Evolutionary conservation across 2,797 vertebrate genomes (phyloP).

Genomic region (Mareca penelope): DNA sequence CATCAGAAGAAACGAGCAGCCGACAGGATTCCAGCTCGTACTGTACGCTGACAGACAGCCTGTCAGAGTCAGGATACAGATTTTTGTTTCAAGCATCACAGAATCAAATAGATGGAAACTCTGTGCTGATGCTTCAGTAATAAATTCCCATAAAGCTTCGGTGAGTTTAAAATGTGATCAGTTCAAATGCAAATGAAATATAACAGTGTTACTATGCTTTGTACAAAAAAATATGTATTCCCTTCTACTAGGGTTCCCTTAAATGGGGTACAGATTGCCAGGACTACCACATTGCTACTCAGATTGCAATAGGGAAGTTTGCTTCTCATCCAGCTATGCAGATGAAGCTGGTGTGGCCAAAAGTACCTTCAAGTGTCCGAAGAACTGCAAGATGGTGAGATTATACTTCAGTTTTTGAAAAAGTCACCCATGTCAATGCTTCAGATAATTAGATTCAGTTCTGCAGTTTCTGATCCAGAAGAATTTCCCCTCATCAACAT

Average conservation of each 20-base stretch:
- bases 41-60: conserved; percentile 76
- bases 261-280: conserved; percentile 85
- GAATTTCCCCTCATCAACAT: not conserved
- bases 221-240: not conserved
- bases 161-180: conserved; percentile 72
- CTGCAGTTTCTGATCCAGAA: not conserved
- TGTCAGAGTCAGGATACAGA: conserved; percentile 76
- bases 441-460: not conserved
- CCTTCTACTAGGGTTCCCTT: conserved; percentile 75
- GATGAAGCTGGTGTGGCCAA: conserved; percentile 80
- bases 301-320: conserved; percentile 80
- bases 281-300: conserved; percentile 75
- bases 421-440: not conserved
- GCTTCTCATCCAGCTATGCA: conserved; percentile 77
- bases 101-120: conserved; percentile 80
- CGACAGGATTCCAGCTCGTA: conserved; percentile 82
- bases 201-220: not conserved
- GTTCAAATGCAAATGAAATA: not conserved
- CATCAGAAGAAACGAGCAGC: conserved; percentile 76
- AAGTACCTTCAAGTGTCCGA: conserved; percentile 72
- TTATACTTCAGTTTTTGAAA: not conserved
- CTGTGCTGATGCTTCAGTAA: conserved; percentile 80
- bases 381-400: conserved; percentile 75
- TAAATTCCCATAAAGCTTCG: conserved; percentile 79
- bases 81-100: conserved; percentile 80